Evolutionary conservation across 2,113 vertebrate species (phyloP).

Genomic region (Phylloscopus trochilus): DNA sequence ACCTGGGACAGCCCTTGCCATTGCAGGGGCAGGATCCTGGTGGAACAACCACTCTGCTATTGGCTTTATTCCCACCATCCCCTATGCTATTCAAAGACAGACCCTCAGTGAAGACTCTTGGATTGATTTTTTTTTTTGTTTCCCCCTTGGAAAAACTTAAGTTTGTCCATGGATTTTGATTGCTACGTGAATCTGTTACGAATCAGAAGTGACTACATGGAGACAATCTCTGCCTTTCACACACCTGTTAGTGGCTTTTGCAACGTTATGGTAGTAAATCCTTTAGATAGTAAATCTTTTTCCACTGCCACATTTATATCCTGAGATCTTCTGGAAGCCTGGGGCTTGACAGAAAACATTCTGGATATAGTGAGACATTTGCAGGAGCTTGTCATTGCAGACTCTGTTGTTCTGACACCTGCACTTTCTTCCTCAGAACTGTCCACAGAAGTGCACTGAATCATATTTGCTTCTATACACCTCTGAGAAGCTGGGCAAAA

Average conservation of each 20-base stretch:
- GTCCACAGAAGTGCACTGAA: neutral
- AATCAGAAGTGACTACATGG: neutral
- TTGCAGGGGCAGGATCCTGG: neutral
- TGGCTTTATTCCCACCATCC: neutral
- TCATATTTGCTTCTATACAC: neutral
- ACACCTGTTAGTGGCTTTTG: neutral
- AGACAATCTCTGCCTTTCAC: neutral
- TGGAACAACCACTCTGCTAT: neutral
- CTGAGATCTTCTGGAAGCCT: neutral
- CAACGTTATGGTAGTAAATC: neutral
- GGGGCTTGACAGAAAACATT: neutral
- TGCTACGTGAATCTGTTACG: neutral
- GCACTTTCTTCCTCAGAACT: neutral
- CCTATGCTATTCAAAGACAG: neutral
- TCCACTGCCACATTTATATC: neutral
- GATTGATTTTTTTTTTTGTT: neutral
- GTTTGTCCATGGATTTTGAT: neutral
- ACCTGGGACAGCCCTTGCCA: neutral
- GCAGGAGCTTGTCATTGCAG: neutral
- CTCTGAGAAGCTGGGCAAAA: neutral
- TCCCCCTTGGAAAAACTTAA: neutral
- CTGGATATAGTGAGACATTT: neutral
- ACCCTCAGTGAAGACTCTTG: neutral
- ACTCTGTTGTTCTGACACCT: neutral
- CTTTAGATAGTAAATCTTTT: neutral